Evolutionary conservation across 2,888 invertebrate genomes (phyloP).

Genomic region (Drosophila nr. perissopoda): DNA sequence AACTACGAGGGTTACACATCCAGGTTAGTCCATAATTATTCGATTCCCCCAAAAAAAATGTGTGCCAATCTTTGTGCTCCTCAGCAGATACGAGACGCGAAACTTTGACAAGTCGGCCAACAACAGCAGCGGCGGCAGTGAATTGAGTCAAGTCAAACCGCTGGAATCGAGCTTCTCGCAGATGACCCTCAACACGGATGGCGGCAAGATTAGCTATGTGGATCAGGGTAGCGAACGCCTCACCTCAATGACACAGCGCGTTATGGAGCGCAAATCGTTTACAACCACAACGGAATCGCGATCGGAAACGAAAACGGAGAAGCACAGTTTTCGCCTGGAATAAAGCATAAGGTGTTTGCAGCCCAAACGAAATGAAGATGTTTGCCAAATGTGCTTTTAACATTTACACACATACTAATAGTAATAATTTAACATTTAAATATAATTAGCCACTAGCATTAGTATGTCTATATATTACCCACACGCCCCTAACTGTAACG

Average conservation of each 20-base stretch:
- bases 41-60: neutral
- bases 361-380: constrained; percentile 39
- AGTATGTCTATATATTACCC: constrained; percentile 58
- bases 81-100: constrained; percentile 84
- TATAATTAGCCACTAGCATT: constrained; percentile 76
- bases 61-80: constrained; percentile 6
- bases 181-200: constrained; percentile 82
- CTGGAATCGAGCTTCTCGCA: constrained; percentile 83
- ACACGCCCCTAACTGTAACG: constrained; percentile 35
- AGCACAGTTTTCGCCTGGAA: constrained; percentile 85
- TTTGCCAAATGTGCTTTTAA: constrained; percentile 84
- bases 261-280: constrained; percentile 84
- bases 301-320: constrained; percentile 84
- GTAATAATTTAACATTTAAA: constrained; percentile 74
- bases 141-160: constrained; percentile 72
- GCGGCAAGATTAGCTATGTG: constrained; percentile 83
- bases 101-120: constrained; percentile 82
- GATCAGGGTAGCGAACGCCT: constrained; percentile 84
- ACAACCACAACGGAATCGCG: constrained; percentile 84
- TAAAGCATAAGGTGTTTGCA: constrained; percentile 45
- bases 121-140: constrained; percentile 64
- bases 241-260: constrained; percentile 84
- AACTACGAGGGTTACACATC: constrained; percentile 89
- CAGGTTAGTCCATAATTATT: constrained; percentile 85
- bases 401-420: constrained; percentile 79